Evolutionary conservation across 2,113 vertebrate genomes (phyloP), one percentile per base, ranked within the genome.

Genomic region (Sula dactylatra): DNA sequence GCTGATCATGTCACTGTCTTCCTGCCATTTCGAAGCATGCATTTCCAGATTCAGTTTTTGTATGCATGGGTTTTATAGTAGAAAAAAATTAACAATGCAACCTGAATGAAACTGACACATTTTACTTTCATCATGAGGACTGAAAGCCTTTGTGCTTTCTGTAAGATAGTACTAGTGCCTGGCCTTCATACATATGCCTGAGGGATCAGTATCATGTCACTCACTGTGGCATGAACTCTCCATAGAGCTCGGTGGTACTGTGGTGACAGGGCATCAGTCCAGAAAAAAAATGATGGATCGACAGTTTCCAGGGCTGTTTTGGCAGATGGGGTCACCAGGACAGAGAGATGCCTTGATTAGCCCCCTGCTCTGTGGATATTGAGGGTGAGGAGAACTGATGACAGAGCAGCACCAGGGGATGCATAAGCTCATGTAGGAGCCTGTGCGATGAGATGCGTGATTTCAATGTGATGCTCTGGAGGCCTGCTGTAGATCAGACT

Each of bases 391-490:
- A 79, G 54, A 82, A 82, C 0, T 69, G 73, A 19, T 52, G 47
- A 27, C 38, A 52, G 10, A 54, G 5, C 24, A 31, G 11, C 34
- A 45, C 32, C 70, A 64, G 56, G n/a, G 29, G 47, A 44, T 38
- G 26, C 1, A 2, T 56, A 21, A 65, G 9, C 11, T 86, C 45
- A 34, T 0, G 0, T 3, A 49, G 36, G 31, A 77, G 15, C 15
- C 45, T 64, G 32, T 0, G 2, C 0, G 0, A 54, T 29, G 61
- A 15, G n/a, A 40, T 49, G 40, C 13, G 9, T 0, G 1, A 61
- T 65, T 83, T 88, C 27, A 16, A 2, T 0, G 1, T 18, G 14
- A 14, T 93, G 18, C 36, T 83, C n/a, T 64, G 55, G 44, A 71
- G 16, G 40, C 9, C 38, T 81, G 29, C 13, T 38, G 25, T 45